phyloP scores from a whole-genome alignment of 30 jellyfish, hydroid and myxozoan genomes.

The Hydra vulgaris region DNA sequence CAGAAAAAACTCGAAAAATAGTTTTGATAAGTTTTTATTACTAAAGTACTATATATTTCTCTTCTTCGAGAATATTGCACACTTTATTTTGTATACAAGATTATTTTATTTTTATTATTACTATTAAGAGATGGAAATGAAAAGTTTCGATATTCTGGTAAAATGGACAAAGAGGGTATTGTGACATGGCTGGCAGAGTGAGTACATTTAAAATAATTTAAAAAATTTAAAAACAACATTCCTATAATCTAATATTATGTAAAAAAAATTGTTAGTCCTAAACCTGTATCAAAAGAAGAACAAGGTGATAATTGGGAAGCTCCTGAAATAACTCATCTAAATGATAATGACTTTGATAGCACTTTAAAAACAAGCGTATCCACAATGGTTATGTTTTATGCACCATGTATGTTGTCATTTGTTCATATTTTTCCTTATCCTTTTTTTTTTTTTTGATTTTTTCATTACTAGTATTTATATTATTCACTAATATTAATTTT shows the following conservation, averaged over 20 bases:
- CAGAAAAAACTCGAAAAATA: too few relatives aligned
- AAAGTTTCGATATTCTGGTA: constrained; percentile 57
- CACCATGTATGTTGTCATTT: constrained; percentile 71
- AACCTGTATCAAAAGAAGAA: constrained; percentile 24
- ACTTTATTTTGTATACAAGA: too few relatives aligned
- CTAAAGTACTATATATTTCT: too few relatives aligned
- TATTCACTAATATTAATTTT: too few relatives aligned
- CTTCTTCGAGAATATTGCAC: too few relatives aligned
- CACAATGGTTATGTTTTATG: constrained; percentile 81
- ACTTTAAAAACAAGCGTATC: constrained; percentile 40
- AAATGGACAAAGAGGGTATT: constrained; percentile 70
- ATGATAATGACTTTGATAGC: constrained; percentile 63
- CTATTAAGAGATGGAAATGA: constrained; percentile 62
- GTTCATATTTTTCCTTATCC: too few relatives aligned
- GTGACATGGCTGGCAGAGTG: constrained; percentile 79
- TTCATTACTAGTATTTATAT: too few relatives aligned
- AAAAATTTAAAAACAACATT: too few relatives aligned
- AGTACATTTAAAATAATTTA: too few relatives aligned
- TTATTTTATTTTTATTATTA: neutral
- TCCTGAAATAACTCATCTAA: constrained; percentile 72
- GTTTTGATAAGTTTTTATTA: too few relatives aligned
- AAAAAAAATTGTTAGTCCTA: too few relatives aligned
- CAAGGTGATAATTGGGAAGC: constrained; percentile 65
- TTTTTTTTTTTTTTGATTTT: neutral
- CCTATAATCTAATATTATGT: too few relatives aligned